Evolutionary conservation across 2,113 vertebrate species (phyloP).

Genomic region (Onychorhynchus coronatus): DNA sequence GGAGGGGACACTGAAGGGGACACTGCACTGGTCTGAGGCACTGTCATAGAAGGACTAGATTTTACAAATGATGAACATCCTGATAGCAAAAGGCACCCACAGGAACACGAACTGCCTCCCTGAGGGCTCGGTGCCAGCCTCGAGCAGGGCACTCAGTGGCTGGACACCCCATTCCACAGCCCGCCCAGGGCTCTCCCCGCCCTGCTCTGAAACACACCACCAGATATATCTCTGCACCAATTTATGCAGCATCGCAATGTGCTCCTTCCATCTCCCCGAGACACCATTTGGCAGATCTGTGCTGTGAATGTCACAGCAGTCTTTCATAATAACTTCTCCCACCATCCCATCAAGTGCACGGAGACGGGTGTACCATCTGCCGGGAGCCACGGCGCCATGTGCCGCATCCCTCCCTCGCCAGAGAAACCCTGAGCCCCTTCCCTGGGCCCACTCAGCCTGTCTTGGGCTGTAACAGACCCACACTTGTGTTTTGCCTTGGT

Average conservation of each 20-base stretch:
- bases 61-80: not conserved
- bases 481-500: not conserved
- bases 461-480: not conserved
- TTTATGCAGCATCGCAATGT: not conserved
- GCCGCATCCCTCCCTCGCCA: not conserved
- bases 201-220: not conserved
- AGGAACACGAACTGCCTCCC: not conserved
- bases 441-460: not conserved
- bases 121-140: not conserved
- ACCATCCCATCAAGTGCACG: slow-evolving; percentile 29
- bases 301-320: slow-evolving; percentile 61
- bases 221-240: slow-evolving; percentile 16
- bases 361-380: slow-evolving; percentile 49
- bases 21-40: rapidly evolving
- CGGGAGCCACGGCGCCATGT: not conserved
- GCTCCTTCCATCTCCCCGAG: slow-evolving; percentile 33
- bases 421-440: not conserved
- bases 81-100: not conserved
- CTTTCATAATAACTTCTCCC: slow-evolving; percentile 63
- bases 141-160: not conserved
- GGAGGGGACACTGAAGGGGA: not conserved
- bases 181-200: not conserved
- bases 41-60: not conserved
- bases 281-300: slow-evolving; percentile 59
- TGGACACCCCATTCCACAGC: not conserved